A percentile compares a stretch with the other conserved stretches of the same genome.
Evolutionary conservation across 2,113 vertebrate species (phyloP).

Genomic region (Chauna torquata): DNA sequence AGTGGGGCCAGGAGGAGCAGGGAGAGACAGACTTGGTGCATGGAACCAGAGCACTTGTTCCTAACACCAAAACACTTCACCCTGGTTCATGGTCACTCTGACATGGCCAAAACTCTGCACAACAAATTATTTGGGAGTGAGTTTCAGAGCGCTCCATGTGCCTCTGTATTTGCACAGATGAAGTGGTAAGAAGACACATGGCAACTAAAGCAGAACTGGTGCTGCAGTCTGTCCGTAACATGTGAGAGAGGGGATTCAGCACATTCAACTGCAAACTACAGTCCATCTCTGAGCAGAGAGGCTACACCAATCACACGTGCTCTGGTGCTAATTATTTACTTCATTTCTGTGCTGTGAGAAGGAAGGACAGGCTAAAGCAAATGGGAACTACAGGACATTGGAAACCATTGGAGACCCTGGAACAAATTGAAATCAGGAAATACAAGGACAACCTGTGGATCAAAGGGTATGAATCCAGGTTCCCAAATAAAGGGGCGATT

Average conservation of each 20-base stretch:
- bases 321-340: not conserved
- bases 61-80: not conserved
- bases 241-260: not conserved
- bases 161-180: not conserved
- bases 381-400: rapidly evolving
- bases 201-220: not conserved
- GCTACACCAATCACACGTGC: not conserved
- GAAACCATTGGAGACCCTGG: not conserved
- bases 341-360: not conserved
- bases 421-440: not conserved
- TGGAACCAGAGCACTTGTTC: not conserved
- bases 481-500: slow-evolving; percentile 38
- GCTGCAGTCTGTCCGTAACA: not conserved
- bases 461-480: not conserved
- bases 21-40: not conserved
- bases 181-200: not conserved
- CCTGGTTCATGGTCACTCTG: not conserved
- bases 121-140: not conserved
- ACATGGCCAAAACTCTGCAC: not conserved
- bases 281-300: not conserved
- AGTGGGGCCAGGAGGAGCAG: not conserved
- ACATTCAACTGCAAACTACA: not conserved
- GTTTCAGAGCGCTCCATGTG: not conserved
- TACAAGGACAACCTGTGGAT: not conserved
- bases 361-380: not conserved